Conservation (phyloP, 2,888 invertebrate genomes). For the Lasius platythorax region DNA sequence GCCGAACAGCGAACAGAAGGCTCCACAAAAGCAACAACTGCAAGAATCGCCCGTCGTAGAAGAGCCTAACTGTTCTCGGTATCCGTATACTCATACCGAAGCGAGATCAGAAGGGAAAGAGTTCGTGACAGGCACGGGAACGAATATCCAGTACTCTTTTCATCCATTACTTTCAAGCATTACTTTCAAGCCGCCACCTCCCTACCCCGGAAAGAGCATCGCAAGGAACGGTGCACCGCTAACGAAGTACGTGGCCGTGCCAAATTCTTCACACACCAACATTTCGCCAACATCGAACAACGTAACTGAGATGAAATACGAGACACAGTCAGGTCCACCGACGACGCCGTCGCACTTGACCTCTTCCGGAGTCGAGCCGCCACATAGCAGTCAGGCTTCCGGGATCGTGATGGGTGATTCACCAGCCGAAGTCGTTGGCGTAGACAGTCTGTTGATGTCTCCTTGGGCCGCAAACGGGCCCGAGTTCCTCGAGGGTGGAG, state of each 20-base stretch:
- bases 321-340: constrained; percentile 81
- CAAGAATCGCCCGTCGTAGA: background rate
- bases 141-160: background rate
- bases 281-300: constrained; percentile 77
- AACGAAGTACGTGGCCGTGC: constrained; percentile 63
- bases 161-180: background rate
- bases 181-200: constrained; percentile 59
- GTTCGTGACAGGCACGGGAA: constrained; percentile 75
- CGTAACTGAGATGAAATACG: constrained; percentile 84
- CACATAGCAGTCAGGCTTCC: constrained; percentile 83
- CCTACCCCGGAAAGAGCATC: constrained; percentile 36
- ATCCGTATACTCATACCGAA: background rate
- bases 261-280: constrained; percentile 65
- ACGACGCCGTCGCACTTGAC: constrained; percentile 81
- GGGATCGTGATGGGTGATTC: constrained; percentile 81
- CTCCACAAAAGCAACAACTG: constrained; percentile 24
- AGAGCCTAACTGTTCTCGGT: background rate
- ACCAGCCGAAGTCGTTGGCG: constrained; percentile 82
- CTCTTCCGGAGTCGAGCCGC: constrained; percentile 82
- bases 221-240: constrained; percentile 13
- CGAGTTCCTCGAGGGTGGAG: constrained; percentile 71
- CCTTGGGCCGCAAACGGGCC: constrained; percentile 82
- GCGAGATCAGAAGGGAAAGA: constrained; percentile 70
- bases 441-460: constrained; percentile 82
- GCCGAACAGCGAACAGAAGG: background rate